Evolutionary conservation across 2,113 vertebrate species (phyloP).

Genomic region (Copsychus sechellarum): DNA sequence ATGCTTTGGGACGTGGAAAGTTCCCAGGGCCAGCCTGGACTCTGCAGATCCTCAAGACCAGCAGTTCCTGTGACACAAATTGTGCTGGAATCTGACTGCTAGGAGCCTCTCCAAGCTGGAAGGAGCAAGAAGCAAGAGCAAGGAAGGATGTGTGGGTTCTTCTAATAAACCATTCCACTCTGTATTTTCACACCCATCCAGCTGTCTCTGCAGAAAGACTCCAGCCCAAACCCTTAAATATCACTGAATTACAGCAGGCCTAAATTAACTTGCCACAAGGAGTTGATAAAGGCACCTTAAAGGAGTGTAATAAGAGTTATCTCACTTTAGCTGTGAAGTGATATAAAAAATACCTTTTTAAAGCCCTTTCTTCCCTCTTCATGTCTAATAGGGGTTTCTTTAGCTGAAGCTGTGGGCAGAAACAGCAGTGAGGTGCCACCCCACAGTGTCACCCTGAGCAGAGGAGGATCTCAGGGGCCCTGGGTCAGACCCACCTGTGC

Average conservation of each 20-base stretch:
- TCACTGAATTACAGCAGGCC: not conserved
- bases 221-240: not conserved
- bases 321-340: not conserved
- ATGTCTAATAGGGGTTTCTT: not conserved
- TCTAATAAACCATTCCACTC: not conserved
- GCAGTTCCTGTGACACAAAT: not conserved
- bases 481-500: not conserved
- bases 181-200: not conserved
- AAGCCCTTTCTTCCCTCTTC: not conserved
- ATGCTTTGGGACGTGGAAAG: not conserved
- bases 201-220: not conserved
- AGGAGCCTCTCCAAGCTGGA: not conserved
- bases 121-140: not conserved
- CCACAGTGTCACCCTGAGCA: not conserved
- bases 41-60: not conserved
- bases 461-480: not conserved
- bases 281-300: not conserved
- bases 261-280: not conserved
- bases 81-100: rapidly evolving
- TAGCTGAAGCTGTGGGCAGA: not conserved
- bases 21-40: not conserved
- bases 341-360: not conserved
- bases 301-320: not conserved
- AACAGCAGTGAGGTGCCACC: not conserved
- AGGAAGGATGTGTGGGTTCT: not conserved